Conservation (phyloP, 2,888 invertebrate species). For the Athetis lepigone region DNA sequence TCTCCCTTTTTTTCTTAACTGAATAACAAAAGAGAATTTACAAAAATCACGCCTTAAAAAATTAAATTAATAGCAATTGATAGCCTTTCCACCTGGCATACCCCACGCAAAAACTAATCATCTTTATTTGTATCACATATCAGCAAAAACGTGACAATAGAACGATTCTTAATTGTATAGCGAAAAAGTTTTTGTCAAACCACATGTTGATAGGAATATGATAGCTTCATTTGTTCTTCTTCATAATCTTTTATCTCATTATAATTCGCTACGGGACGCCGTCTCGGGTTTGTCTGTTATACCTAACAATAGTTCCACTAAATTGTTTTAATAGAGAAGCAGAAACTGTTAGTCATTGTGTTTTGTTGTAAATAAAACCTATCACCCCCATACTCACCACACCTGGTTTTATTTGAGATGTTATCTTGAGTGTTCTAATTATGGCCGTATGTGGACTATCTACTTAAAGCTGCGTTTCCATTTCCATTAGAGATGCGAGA, state of each 20-base stretch:
- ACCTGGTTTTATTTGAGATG: slow-evolving; percentile 82
- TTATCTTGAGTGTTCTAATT: slow-evolving; percentile 83
- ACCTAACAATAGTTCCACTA: slow-evolving; percentile 83
- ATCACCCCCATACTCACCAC: slow-evolving; percentile 77
- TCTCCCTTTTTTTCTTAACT: not conserved
- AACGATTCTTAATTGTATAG: slow-evolving; percentile 63
- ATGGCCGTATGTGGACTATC: slow-evolving; percentile 67
- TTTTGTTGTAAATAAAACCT: slow-evolving; percentile 79
- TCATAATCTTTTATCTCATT: slow-evolving; percentile 84
- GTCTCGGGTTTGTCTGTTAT: slow-evolving; percentile 79
- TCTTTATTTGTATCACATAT: slow-evolving; percentile 53
- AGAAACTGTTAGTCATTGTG: slow-evolving; percentile 83
- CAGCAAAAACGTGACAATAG: slow-evolving; percentile 64
- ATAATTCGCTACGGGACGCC: slow-evolving; percentile 86
- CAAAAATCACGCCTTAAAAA: slow-evolving; percentile 9
- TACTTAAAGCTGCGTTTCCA: slow-evolving; percentile 1
- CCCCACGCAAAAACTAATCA: slow-evolving; percentile 52
- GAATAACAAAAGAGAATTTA: not conserved
- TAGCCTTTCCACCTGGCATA: slow-evolving; percentile 38
- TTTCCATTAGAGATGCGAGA: not conserved
- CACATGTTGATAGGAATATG: slow-evolving; percentile 83
- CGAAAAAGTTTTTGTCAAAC: slow-evolving; percentile 71
- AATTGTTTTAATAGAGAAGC: slow-evolving; percentile 88
- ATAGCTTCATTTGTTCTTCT: slow-evolving; percentile 86
- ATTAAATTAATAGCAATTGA: slow-evolving; percentile 35